Percentiles rank a stretch among this genome's conserved stretches.
Conservation (phyloP, 2,888 invertebrate genomes). For the Ctenicera cuprea region DNA sequence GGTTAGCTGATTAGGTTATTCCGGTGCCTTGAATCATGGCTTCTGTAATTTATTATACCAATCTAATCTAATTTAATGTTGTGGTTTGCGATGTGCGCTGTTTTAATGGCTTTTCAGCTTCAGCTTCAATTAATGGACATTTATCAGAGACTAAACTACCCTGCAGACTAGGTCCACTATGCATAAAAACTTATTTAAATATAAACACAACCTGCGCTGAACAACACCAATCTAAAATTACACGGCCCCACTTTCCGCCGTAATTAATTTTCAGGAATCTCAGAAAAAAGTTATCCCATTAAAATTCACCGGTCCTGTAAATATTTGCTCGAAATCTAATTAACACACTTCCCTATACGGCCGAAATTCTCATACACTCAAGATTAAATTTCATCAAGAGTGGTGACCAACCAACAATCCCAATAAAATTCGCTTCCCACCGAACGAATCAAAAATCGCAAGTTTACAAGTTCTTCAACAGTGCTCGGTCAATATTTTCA, state of each 20-base stretch:
- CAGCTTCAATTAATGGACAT: slow-evolving; percentile 52
- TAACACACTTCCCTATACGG: slow-evolving; percentile 26
- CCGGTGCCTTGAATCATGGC: slow-evolving; percentile 66
- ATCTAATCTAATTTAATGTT: slow-evolving; percentile 67
- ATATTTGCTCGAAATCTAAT: slow-evolving; percentile 36
- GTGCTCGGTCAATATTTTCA: background rate
- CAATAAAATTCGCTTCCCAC: too few species aligned
- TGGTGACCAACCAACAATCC: too few species aligned
- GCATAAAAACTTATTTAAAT: slow-evolving; percentile 50
- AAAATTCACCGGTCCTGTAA: slow-evolving; percentile 23
- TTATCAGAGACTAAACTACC: slow-evolving; percentile 49
- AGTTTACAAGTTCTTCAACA: too few species aligned
- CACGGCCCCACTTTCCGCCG: background rate
- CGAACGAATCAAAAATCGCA: too few species aligned
- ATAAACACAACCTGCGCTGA: slow-evolving; percentile 7
- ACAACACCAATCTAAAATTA: slow-evolving; percentile 11
- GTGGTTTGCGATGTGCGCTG: slow-evolving; percentile 64
- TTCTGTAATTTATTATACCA: slow-evolving; percentile 66
- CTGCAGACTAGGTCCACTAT: slow-evolving; percentile 14
- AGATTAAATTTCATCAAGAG: slow-evolving; percentile 6
- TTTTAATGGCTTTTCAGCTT: slow-evolving; percentile 66
- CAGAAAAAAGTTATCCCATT: slow-evolving; percentile 41
- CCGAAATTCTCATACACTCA: slow-evolving; percentile 16
- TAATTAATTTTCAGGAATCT: slow-evolving; percentile 33
- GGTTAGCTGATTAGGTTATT: slow-evolving; percentile 69